Percentiles rank a stretch among this genome's conserved stretches.
Evolutionary conservation across 35 echinoderm and acorn worm genomes (phyloP).

Genomic region (Apostichopus japonicus): DNA sequence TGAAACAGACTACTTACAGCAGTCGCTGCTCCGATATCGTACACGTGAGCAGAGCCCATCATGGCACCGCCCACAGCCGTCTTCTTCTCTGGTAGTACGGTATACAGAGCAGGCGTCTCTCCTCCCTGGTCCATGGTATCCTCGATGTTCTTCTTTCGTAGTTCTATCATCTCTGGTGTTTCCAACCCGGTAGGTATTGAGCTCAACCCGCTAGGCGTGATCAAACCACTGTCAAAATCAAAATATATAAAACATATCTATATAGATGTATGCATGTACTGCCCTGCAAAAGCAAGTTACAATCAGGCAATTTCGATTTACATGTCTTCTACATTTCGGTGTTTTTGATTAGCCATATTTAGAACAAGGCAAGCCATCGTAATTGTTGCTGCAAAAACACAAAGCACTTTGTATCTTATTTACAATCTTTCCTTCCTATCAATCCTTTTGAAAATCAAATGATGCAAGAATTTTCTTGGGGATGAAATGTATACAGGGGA

Average conservation of each 20-base stretch:
- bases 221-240: slow-evolving; percentile 71
- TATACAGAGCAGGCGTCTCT: slow-evolving; percentile 89
- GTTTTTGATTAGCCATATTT: too few relatives aligned
- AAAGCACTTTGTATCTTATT: too few relatives aligned
- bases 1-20: not conserved
- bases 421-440: too few relatives aligned
- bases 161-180: slow-evolving; percentile 98
- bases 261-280: too few relatives aligned
- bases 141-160: slow-evolving; percentile 96
- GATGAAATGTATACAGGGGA: too few relatives aligned
- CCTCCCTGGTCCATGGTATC: slow-evolving; percentile 96
- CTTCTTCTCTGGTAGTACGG: slow-evolving; percentile 94
- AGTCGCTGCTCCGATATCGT: slow-evolving; percentile 88
- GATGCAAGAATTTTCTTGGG: too few relatives aligned
- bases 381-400: too few relatives aligned
- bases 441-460: too few relatives aligned
- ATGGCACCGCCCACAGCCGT: slow-evolving; percentile 83
- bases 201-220: slow-evolving; percentile 91
- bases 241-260: not conserved
- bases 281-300: not conserved
- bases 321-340: too few relatives aligned
- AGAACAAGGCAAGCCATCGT: too few relatives aligned
- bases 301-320: too few relatives aligned
- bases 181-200: slow-evolving; percentile 95
- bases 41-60: slow-evolving; percentile 94